Base-by-base conservation (phyloP, 2,888 invertebrate species). In the Sesia bembeciformis region DNA sequence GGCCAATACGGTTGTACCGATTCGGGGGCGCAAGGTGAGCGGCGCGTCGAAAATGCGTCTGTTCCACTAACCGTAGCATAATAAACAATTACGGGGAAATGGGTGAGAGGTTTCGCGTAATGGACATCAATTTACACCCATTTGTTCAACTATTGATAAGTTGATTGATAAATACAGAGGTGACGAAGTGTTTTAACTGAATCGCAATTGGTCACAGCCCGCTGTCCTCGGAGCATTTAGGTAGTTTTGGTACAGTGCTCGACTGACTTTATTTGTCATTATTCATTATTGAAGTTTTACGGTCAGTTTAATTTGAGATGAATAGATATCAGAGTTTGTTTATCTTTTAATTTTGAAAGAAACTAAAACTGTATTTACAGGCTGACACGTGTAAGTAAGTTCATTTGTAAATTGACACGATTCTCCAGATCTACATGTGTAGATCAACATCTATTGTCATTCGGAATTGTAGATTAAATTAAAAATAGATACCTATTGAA, bases 71-170 rank as follows among this genome's bases (percentile, higher is more conserved):
- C 63, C 62, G 59, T 63, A 57, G 53, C 58, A 57, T 52, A 57
- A 57, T 52, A 57, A 58, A 61, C 61, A 64, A 66, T 64, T 66
- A 66, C 62, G 67, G 58, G 64, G 66, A 76, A 81, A 70, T 76
- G 69, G 75, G 81, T 79, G 84, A 84, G 82, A 82, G 80, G 74
- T 73, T 64, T 64, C 58, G 65, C 61, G 61, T 77, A 79, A 80
- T 77, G 68, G 72, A 59, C 63, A 59, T 62, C 76, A 77, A 79
- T 81, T 79, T 73, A 67, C 67, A 69, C 62, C 70, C 70, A 81
- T 76, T 83, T 76, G 68, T 67, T 66, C 68, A 63, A 65, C 64
- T 65, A 67, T 68, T 68, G 71, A 70, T 61, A 60, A 62, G 64
- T 62, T 68, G 68, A 74, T 72, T 66, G 75, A 75, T 72, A 68